These are phyloP conservation scores for Chelonoidis abingdonii DNA, from an alignment of 2,113 vertebrate genomes.

Conservation along the genomic window DNA sequence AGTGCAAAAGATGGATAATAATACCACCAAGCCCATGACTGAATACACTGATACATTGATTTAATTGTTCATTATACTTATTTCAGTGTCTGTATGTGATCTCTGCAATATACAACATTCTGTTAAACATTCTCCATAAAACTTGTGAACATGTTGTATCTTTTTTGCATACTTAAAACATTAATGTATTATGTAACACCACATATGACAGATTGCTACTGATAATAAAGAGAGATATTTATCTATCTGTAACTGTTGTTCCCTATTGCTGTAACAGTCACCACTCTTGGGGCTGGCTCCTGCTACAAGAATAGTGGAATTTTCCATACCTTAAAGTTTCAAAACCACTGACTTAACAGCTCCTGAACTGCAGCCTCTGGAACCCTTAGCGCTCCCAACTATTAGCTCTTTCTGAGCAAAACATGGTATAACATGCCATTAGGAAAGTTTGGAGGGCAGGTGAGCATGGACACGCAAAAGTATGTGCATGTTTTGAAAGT, in stretches of 20 bases:
- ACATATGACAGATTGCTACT: not conserved
- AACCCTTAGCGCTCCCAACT: rapidly evolving
- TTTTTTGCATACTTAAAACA: not conserved
- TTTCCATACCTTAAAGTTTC: not conserved
- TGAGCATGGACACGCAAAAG: not conserved
- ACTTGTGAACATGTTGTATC: not conserved
- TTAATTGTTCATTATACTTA: not conserved
- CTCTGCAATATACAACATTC: not conserved
- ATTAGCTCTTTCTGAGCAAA: constrained; percentile 15
- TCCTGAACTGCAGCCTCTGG: not conserved
- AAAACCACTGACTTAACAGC: not conserved
- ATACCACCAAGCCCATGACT: not conserved
- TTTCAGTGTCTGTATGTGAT: not conserved
- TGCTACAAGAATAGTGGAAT: not conserved
- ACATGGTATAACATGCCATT: not conserved
- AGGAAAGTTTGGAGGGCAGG: not conserved
- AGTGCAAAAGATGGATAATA: no score
- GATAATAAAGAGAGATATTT: not conserved
- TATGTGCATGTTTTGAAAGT: not conserved
- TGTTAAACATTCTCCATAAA: not conserved
- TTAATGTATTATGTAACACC: not conserved
- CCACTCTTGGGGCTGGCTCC: not conserved
- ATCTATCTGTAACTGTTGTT: not conserved
- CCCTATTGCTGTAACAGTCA: not conserved
- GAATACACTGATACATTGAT: not conserved